Evolutionary conservation across 2,888 invertebrate species (phyloP).

Genomic region (Andrena minutula): DNA sequence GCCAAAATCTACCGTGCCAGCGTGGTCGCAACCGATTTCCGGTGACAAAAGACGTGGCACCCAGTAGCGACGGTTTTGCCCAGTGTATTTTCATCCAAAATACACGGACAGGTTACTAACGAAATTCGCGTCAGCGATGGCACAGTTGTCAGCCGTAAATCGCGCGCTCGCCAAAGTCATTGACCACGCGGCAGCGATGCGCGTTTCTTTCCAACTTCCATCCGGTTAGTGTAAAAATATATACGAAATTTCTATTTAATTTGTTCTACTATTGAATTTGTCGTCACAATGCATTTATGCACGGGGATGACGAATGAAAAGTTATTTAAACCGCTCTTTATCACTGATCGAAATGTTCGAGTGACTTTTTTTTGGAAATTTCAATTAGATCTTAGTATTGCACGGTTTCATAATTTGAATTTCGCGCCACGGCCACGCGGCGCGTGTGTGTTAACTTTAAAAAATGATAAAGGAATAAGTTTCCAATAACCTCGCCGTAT

Average conservation of each 20-base stretch:
- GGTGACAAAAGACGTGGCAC: neutral
- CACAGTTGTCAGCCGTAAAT: slow-evolving; percentile 65
- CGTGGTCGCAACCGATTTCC: neutral
- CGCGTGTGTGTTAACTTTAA: too few relatives aligned
- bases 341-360: neutral
- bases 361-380: neutral
- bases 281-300: neutral
- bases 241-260: neutral
- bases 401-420: neutral
- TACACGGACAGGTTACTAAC: slow-evolving; percentile 38
- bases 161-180: slow-evolving; percentile 47
- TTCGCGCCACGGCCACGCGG: neutral
- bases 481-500: neutral
- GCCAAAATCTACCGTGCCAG: neutral
- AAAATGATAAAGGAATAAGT: too few relatives aligned
- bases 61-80: neutral
- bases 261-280: neutral
- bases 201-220: slow-evolving; percentile 4
- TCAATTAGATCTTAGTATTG: too few relatives aligned
- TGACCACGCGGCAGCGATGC: slow-evolving; percentile 18
- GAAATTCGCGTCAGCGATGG: slow-evolving; percentile 24
- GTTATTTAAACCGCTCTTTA: neutral
- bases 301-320: neutral
- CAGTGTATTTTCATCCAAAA: slow-evolving; percentile 41
- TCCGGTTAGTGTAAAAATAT: too few relatives aligned